Conservation (phyloP, 2,113 vertebrate genomes). For the Takifugu bimaculatus region DNA sequence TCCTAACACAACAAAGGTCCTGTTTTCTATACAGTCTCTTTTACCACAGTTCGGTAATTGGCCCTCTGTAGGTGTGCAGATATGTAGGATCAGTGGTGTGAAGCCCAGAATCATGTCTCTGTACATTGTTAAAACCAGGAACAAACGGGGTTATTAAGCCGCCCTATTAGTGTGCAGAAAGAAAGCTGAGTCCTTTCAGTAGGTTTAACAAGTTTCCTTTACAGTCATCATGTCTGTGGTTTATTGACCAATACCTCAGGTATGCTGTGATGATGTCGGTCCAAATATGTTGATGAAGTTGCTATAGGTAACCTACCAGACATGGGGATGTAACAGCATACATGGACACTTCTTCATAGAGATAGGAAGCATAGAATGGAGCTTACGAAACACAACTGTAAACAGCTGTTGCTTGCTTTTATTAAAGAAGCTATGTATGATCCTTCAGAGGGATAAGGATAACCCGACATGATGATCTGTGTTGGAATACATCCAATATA, state of each 20-base stretch:
- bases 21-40: slow-evolving; percentile 1
- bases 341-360: not conserved
- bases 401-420: no score
- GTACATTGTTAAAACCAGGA: slow-evolving; percentile 11
- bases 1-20: slow-evolving; percentile 33
- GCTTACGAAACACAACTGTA: not conserved
- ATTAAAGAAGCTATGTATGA: no score
- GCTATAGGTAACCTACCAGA: slow-evolving; percentile 37
- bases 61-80: slow-evolving; percentile 27
- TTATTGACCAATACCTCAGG: slow-evolving; percentile 49
- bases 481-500: no score
- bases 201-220: slow-evolving; percentile 53
- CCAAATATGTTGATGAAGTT: slow-evolving; percentile 42
- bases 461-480: no score
- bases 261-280: slow-evolving; percentile 34
- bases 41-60: slow-evolving; percentile 16
- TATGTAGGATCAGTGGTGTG: not conserved
- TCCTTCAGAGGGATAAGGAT: no score
- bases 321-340: not conserved
- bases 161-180: slow-evolving; percentile 23
- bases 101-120: not conserved
- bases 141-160: slow-evolving; percentile 12
- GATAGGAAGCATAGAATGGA: not conserved
- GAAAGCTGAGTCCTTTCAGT: slow-evolving; percentile 27
- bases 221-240: slow-evolving; percentile 52